Evolutionary conservation across 2,888 invertebrate species (phyloP), one percentile per base, ranked within the genome.

Genomic region (Dryobota labecula): DNA sequence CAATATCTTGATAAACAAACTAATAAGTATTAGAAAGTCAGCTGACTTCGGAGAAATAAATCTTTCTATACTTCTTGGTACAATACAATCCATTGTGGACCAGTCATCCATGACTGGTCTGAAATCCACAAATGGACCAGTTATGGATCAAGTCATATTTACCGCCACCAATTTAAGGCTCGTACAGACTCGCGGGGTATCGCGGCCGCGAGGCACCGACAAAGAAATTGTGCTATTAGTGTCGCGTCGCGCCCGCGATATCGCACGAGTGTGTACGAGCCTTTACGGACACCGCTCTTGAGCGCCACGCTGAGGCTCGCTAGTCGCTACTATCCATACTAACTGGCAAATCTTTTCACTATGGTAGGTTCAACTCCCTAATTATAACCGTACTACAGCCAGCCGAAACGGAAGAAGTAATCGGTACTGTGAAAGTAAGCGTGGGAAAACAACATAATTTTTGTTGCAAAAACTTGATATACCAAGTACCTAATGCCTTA

Each of bases 11-110:
- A 77, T 43, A 62, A 53, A 41, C 20, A 51, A 24, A 63, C 53
- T 38, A 47, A 58, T 70, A 63, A 38, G 49, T 49, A 78, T 54
- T 66, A 58, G 78, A 78, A 82, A 78, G 71, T 20, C 24, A 51
- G 30, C 1, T 57, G 18, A 18, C 33, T 58, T 66, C 49, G 43
- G 18, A 60, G 58, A 51, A 53, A 36, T 38, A 18, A 53, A 49
- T 81, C 30, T 62, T 41, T 41, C 43, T 24, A 18, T n/a, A n/a
- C 0, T 54, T 70, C 53, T 60, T 75, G 20, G 49, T 57, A 56
- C 27, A 36, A 49, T 33, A 15, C 15, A 47, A 33, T 38, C 8
- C 30, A 61, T 66, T 66, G 15, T 41, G 7, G 41, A 18, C 6
- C 13, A 43, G 24, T 73, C 36, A 49, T 57, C 20, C 30, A 38